Evolutionary conservation across 23 tunicate species (phyloP).

Genomic region (Trididemnum miniatum): DNA sequence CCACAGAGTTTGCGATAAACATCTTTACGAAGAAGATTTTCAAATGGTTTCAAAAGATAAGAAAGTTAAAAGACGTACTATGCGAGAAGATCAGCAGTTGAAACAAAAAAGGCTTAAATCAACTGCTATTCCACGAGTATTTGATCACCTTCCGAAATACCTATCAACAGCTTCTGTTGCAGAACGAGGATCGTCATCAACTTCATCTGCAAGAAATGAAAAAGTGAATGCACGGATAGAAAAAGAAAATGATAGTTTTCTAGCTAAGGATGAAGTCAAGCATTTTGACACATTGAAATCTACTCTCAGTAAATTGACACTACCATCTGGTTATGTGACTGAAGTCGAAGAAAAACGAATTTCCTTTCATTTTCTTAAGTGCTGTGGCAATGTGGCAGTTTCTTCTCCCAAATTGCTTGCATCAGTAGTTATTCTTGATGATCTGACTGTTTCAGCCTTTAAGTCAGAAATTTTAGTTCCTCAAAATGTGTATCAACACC

Average conservation of each 20-base stretch:
- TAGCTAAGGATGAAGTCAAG: background rate
- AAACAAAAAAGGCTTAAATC: background rate
- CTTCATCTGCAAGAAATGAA: background rate
- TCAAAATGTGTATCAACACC: background rate
- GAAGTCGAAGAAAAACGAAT: background rate
- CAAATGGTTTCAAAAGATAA: constrained; percentile 9
- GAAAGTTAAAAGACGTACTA: background rate
- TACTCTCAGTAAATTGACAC: background rate
- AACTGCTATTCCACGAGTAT: background rate
- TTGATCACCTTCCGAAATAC: background rate
- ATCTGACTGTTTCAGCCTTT: background rate
- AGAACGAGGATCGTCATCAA: background rate
- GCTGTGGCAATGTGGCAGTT: background rate
- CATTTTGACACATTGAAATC: background rate
- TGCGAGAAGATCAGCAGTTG: background rate
- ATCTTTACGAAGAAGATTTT: constrained; percentile 12
- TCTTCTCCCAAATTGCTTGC: background rate
- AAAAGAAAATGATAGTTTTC: background rate
- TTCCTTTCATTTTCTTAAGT: background rate
- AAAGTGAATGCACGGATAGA: background rate
- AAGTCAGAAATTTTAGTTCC: background rate
- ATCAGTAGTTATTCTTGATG: background rate
- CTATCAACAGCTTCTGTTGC: background rate
- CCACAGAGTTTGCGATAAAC: background rate
- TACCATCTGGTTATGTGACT: background rate